These are phyloP conservation scores for Poeciliopsis turneri DNA, from an alignment of 2,797 vertebrate genomes.

Conservation along the genomic window DNA sequence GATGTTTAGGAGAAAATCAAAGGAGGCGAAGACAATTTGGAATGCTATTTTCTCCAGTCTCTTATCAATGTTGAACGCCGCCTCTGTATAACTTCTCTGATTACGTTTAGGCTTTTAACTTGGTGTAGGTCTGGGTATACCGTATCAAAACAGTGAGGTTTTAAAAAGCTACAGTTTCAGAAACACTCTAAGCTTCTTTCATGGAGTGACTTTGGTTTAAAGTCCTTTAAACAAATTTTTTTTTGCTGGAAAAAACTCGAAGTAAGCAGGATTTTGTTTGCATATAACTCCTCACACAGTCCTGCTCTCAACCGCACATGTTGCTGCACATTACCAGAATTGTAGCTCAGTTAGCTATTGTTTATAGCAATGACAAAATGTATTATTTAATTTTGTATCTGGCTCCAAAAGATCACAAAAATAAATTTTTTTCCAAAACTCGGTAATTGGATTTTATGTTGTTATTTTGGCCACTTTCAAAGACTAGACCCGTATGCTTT, in stretches of 20 bases:
- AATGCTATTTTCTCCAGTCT: neutral
- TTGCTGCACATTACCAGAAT: neutral
- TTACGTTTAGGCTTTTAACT: neutral
- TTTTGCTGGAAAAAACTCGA: neutral
- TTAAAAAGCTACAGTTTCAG: neutral
- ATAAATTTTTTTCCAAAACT: neutral
- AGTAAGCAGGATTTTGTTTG: neutral
- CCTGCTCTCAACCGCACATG: neutral
- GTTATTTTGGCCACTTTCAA: neutral
- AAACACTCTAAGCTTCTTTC: neutral
- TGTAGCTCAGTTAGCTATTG: neutral
- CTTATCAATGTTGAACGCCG: neutral
- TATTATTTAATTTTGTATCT: neutral
- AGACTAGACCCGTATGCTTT: neutral
- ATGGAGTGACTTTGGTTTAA: neutral
- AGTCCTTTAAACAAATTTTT: neutral
- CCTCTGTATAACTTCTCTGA: neutral
- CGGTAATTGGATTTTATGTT: neutral
- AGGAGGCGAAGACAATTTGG: neutral
- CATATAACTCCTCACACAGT: neutral
- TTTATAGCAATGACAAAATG: neutral
- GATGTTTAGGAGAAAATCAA: neutral
- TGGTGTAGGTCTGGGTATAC: neutral
- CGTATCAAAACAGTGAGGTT: neutral
- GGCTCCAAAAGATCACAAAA: neutral